Percentiles rank a stretch among this genome's conserved stretches.
phyloP scores from a whole-genome alignment of 2,797 vertebrate genomes.

The Sphenodon punctatus region DNA sequence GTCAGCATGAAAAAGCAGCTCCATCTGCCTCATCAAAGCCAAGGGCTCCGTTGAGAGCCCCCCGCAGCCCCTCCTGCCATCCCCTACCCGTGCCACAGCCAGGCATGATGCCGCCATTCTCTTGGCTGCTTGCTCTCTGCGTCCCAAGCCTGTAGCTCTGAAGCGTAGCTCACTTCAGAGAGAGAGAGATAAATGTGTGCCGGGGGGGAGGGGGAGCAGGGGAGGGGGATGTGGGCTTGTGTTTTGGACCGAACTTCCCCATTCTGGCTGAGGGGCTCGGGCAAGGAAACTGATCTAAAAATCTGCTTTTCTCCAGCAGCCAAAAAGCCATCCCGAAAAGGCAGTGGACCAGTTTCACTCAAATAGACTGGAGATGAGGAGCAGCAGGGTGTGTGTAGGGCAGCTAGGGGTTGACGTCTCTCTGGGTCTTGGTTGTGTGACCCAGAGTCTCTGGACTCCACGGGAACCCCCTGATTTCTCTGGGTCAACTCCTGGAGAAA shows the following conservation, averaged over 20 bases:
- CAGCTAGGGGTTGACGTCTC: neutral
- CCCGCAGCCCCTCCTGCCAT: neutral
- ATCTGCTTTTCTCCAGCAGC: neutral
- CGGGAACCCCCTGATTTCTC: no score
- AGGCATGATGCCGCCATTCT: constrained; percentile 41
- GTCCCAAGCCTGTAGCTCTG: neutral
- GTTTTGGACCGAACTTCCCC: neutral
- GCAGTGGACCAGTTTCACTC: neutral
- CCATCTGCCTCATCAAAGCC: constrained; percentile 38
- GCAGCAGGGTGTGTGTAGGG: neutral
- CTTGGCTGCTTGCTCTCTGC: constrained; percentile 5
- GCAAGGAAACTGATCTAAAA: neutral
- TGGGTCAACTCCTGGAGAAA: no score
- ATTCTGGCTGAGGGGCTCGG: rapidly evolving
- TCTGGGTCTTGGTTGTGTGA: no score
- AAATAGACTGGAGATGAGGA: neutral
- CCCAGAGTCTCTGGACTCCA: no score
- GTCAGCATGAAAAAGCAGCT: constrained; percentile 10
- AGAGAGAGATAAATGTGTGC: no score
- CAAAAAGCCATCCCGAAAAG: neutral
- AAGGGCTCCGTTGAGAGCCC: constrained; percentile 16
- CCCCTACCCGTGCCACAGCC: neutral
- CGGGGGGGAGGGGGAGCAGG: no score
- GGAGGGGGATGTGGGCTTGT: neutral
- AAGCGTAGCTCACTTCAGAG: neutral